A percentile compares a stretch with the other conserved stretches of the same genome.
Evolutionary conservation across 2,797 vertebrate species (phyloP).

Genomic region (Liparis tanakae): DNA sequence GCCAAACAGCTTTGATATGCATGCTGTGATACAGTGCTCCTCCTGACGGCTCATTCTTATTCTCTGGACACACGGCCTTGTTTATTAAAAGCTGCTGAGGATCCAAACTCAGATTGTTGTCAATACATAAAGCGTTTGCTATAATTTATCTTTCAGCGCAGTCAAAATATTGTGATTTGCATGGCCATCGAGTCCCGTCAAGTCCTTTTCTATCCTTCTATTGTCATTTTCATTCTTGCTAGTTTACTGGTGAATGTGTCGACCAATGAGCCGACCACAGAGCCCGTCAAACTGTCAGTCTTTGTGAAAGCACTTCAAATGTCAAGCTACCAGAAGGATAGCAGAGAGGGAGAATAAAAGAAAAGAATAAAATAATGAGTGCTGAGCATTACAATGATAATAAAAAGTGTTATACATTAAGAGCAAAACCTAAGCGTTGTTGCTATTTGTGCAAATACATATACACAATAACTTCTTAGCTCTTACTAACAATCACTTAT

Average conservation of each 20-base stretch:
- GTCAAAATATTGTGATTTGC: constrained; percentile 44
- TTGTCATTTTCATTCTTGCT: constrained; percentile 43
- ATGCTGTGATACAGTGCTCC: constrained; percentile 14
- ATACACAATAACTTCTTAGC: neutral
- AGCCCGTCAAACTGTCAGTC: constrained; percentile 55
- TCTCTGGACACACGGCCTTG: constrained; percentile 25
- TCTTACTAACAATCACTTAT: neutral
- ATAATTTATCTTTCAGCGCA: constrained; percentile 24
- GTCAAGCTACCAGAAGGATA: constrained; percentile 39
- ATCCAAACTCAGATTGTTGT: constrained; percentile 27
- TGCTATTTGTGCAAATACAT: neutral
- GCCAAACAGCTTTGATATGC: constrained; percentile 52
- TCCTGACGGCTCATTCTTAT: constrained; percentile 21
- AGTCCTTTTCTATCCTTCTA: constrained; percentile 26
- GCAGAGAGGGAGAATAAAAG: constrained; percentile 19
- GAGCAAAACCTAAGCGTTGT: constrained; percentile 16
- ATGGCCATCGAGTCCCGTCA: constrained; percentile 27
- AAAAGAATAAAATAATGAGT: constrained; percentile 46
- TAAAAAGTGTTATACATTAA: constrained; percentile 16
- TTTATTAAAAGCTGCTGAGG: constrained; percentile 44
- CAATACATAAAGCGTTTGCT: constrained; percentile 41
- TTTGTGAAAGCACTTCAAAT: constrained; percentile 54
- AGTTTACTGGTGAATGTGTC: constrained; percentile 55
- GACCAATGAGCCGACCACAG: constrained; percentile 44
- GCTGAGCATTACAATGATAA: constrained; percentile 12